Evolutionary conservation across 2,888 invertebrate species (phyloP).

Genomic region (Acholoe squamosa): DNA sequence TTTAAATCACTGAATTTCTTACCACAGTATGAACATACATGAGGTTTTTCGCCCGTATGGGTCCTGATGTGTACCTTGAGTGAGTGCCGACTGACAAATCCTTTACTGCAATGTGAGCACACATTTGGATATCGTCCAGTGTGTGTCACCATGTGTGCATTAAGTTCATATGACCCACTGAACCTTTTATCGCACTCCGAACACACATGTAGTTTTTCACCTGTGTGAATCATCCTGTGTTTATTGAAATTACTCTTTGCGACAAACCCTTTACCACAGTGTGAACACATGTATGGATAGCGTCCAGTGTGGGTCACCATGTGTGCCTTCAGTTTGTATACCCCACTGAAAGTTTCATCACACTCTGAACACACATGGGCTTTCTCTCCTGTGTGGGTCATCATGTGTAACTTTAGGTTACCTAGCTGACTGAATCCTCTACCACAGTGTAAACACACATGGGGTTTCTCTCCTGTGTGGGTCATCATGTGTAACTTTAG

Average conservation of each 20-base stretch:
- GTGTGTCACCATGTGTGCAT: background rate
- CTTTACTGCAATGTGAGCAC: background rate
- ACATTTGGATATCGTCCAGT: background rate
- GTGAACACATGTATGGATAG: background rate
- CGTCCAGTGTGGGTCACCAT: background rate
- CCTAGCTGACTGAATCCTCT: background rate
- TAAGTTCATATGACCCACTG: background rate
- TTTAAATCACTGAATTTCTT: no score
- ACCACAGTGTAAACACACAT: background rate
- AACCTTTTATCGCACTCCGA: background rate
- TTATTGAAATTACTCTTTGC: no score
- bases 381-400: background rate
- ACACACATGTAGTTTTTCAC: background rate
- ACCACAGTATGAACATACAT: no score
- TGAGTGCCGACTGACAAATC: background rate
- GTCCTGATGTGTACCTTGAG: background rate
- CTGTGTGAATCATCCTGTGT: no score
- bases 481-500: background rate
- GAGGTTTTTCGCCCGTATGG: no score
- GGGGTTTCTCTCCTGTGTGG: background rate
- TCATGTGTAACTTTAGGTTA: background rate
- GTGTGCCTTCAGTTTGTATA: background rate
- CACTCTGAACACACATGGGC: background rate
- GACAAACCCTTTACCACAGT: background rate
- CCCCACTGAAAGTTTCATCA: background rate